Evolutionary conservation across 2,113 vertebrate genomes (phyloP).

Genomic region (Etia nguti): DNA sequence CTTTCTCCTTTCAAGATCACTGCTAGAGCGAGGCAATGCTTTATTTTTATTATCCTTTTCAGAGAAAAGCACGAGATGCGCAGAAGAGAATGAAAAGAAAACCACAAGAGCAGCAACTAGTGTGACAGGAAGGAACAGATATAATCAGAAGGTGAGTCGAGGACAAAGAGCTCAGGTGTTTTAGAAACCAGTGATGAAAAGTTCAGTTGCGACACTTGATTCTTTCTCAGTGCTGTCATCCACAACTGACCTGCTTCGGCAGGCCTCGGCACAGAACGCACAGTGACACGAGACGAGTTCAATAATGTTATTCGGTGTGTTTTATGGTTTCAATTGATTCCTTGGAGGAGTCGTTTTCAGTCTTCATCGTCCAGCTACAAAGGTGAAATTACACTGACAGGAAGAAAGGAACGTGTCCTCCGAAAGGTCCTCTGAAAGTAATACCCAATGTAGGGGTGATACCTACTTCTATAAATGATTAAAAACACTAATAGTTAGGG

Average conservation of each 20-base stretch:
- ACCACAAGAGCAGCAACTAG: not conserved
- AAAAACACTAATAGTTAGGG: not conserved
- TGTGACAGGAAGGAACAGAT: not conserved
- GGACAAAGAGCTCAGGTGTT: not conserved
- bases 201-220: not conserved
- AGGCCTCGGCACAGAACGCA: not conserved
- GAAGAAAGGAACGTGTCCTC: not conserved
- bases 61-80: not conserved
- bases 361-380: not conserved
- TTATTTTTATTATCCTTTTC: not conserved
- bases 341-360: not conserved
- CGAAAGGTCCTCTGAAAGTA: not conserved
- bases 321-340: not conserved
- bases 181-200: not conserved
- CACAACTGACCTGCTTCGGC: not conserved
- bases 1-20: not conserved
- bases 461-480: not conserved
- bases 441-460: fast-evolving
- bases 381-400: not conserved
- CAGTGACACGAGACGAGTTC: not conserved
- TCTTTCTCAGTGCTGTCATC: not conserved
- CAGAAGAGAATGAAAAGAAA: not conserved
- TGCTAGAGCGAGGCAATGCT: fast-evolving
- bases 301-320: not conserved
- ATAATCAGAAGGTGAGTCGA: not conserved